A percentile compares a stretch with the other conserved stretches of the same genome.
These are phyloP conservation scores for Trichosurus vulpecula DNA, from an alignment of 2,797 vertebrate genomes.

Conservation along the genomic window DNA sequence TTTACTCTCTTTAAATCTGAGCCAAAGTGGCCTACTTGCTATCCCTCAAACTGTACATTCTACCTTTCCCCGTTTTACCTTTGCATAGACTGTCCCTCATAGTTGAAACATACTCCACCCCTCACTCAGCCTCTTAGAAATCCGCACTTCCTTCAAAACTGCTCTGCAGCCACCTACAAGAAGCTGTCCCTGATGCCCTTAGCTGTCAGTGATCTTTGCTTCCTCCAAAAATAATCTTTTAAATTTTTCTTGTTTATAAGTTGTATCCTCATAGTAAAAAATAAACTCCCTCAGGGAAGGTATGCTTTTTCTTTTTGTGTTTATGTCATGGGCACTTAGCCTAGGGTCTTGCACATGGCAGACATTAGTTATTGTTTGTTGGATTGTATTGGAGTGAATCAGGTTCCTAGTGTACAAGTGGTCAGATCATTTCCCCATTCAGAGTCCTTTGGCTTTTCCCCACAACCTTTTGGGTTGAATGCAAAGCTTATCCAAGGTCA, in stretches of 20 bases:
- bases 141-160: not conserved
- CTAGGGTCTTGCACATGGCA: not conserved
- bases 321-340: not conserved
- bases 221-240: not conserved
- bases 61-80: not conserved
- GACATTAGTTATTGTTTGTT: not conserved
- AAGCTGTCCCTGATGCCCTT: not conserved
- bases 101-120: not conserved
- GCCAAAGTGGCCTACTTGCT: too few species aligned
- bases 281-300: not conserved
- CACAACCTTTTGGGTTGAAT: not conserved
- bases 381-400: not conserved
- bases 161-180: not conserved
- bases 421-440: not conserved
- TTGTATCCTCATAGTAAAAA: not conserved
- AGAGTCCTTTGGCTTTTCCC: not conserved
- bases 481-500: not conserved
- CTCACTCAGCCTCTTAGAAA: not conserved
- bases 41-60: too few species aligned
- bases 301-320: not conserved
- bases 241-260: not conserved
- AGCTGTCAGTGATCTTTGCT: not conserved
- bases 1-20: not conserved
- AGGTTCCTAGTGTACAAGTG: not conserved
- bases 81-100: not conserved